phyloP scores from a whole-genome alignment of 1,140 invertebrate genomes.

The Lineus longissimus region DNA sequence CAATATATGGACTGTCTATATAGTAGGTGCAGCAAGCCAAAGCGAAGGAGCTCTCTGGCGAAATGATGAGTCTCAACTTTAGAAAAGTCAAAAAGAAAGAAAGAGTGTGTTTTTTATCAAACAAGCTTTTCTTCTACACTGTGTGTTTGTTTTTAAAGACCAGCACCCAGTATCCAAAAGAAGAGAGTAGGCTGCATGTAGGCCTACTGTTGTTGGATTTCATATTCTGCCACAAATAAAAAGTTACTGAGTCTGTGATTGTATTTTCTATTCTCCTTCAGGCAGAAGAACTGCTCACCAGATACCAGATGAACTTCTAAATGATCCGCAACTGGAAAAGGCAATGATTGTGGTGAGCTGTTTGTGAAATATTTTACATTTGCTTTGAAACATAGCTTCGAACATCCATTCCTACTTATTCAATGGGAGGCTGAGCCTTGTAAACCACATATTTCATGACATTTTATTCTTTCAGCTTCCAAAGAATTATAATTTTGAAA shows the following conservation, averaged over 20 bases:
- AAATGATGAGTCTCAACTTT: too few relatives aligned
- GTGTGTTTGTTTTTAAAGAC: background rate
- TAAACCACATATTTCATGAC: background rate
- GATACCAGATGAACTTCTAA: conserved; percentile 78
- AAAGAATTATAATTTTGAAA: conserved; percentile 97
- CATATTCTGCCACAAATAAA: background rate
- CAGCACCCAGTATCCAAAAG: background rate
- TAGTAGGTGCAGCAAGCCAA: too few relatives aligned
- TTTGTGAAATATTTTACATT: too few relatives aligned
- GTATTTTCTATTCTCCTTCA: background rate
- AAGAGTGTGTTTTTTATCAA: background rate
- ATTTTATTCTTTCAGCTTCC: conserved; percentile 62
- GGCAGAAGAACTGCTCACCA: conserved; percentile 25
- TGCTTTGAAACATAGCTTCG: too few relatives aligned
- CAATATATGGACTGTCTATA: too few relatives aligned
- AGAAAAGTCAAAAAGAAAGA: too few relatives aligned
- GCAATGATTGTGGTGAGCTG: conserved; percentile 56
- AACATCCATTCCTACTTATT: too few relatives aligned
- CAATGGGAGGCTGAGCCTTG: background rate
- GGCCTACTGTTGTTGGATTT: background rate
- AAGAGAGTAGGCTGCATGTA: background rate
- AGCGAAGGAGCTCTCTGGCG: too few relatives aligned
- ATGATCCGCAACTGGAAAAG: conserved; percentile 71
- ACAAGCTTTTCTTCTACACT: background rate
- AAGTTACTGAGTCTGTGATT: background rate